phyloP scores from a whole-genome alignment of 1,140 invertebrate genomes.

The Bombus huntii region DNA sequence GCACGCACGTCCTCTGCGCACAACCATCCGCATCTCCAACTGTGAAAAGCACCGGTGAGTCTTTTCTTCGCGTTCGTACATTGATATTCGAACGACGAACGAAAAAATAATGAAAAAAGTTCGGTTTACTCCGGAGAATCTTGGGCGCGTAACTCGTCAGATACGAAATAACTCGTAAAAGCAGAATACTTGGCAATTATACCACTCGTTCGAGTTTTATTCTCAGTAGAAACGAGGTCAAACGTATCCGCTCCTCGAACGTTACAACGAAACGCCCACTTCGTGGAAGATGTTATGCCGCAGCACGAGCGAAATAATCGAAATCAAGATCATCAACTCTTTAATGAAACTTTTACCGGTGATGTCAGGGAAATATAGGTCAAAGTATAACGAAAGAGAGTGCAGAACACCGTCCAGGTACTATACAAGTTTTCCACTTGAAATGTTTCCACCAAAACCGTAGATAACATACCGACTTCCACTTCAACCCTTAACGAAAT shows the following conservation, averaged over 20 bases:
- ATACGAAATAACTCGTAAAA: neutral
- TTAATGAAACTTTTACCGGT: neutral
- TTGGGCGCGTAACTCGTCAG: too few species aligned
- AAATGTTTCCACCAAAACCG: neutral
- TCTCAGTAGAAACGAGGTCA: conserved; percentile 4
- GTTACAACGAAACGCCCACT: too few species aligned
- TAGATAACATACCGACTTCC: conserved; percentile 1
- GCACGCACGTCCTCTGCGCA: conserved; percentile 74
- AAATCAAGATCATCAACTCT: conserved; percentile 21
- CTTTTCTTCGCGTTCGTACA: neutral
- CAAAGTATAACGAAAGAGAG: conserved; percentile 19
- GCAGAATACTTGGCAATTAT: conserved; percentile 4
- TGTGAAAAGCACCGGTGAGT: conserved; percentile 77
- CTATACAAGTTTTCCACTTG: neutral
- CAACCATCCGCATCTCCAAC: conserved; percentile 77
- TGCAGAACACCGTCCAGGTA: neutral
- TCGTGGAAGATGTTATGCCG: neutral
- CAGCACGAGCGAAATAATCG: conserved; percentile 17
- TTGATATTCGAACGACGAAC: too few species aligned
- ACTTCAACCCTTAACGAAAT: too few species aligned
- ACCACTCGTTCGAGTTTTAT: neutral
- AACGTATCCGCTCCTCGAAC: neutral
- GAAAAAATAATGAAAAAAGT: neutral
- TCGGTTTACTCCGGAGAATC: neutral
- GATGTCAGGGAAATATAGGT: conserved; percentile 2